Evolutionary conservation across 2,113 vertebrate species (phyloP).

Genomic region (Psephotus haematonotus): DNA sequence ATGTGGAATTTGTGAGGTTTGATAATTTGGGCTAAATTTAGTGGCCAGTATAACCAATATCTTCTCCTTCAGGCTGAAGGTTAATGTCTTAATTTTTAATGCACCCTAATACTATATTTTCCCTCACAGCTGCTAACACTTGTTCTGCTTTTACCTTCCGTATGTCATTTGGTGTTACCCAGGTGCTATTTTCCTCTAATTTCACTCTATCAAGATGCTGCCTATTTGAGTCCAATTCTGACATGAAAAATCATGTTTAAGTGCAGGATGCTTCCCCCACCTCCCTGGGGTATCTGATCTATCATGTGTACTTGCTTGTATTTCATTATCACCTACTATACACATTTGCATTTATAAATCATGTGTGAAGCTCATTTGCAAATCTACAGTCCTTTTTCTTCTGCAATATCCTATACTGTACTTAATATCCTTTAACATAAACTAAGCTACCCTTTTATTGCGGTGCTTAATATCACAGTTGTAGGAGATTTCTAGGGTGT

Average conservation of each 20-base stretch:
- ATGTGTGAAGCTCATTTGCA: conserved; percentile 29
- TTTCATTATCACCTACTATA: conserved; percentile 38
- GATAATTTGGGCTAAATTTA: neutral
- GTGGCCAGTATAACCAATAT: neutral
- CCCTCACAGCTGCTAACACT: neutral
- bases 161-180: neutral
- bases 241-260: neutral
- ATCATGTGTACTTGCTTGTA: conserved; percentile 4
- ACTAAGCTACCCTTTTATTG: neutral
- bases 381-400: conserved; percentile 18
- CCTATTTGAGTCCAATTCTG: neutral
- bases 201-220: neutral
- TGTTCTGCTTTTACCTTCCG: neutral
- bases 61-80: neutral
- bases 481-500: neutral
- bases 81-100: neutral
- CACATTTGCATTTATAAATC: conserved; percentile 41
- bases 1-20: neutral
- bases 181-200: neutral
- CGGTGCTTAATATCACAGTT: neutral
- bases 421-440: neutral
- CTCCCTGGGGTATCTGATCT: neutral
- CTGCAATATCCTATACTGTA: neutral
- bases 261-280: neutral
- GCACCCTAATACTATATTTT: neutral